Base-by-base conservation (phyloP, 2,797 vertebrate species). In the Galaxias olidus region DNA sequence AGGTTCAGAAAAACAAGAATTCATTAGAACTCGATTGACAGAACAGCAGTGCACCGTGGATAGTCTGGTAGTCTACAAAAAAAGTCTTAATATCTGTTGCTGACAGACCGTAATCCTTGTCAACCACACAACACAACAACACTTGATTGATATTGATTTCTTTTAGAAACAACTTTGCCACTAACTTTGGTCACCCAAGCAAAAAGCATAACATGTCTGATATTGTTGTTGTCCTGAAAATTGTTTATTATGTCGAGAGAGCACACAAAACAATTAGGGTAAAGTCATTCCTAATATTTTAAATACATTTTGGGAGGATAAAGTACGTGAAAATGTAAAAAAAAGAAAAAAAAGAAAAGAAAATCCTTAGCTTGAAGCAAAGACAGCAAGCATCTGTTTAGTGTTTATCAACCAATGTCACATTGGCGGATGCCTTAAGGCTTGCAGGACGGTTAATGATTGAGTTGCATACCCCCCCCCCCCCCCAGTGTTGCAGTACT, bases 1-100 rank as follows among this genome's bases (percentile, higher is more conserved):
- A 30, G 71, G 62, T 73, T 77, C 44, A 75, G 30, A 60, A 75
- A 82, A 61, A 88, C 57, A 88, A 79, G 76, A 58, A 74, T 69
- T 73, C 49, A 41, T 74, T 61, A 82, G 67, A 87, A 65, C 13
- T 52, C 77, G 64, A 71, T 19, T 66, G 73, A 64, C 70, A 76
- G 43, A 63, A 51, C 60, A 66, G 71, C 62, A 59, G 50, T 65
- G 9, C 48, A 60, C 66, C 70, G 62, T 20, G 65, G 48, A 65
- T 62, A 61, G 19, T n/a, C 51, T 57, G 50, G 70, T 45, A 66
- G 41, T 69, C 56, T 68, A 68, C 56, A 50, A 44, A 49, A 49
- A 19, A 44, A 68, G 53, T 4, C n/a, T 9, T 19, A 6, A 44
- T 49, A 46, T 40, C 47, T 13, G 18, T 19, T 57, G 11, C 6